Base-by-base conservation (phyloP, 2,113 vertebrate species). In the Dunckerocampus dactyliophorus region DNA sequence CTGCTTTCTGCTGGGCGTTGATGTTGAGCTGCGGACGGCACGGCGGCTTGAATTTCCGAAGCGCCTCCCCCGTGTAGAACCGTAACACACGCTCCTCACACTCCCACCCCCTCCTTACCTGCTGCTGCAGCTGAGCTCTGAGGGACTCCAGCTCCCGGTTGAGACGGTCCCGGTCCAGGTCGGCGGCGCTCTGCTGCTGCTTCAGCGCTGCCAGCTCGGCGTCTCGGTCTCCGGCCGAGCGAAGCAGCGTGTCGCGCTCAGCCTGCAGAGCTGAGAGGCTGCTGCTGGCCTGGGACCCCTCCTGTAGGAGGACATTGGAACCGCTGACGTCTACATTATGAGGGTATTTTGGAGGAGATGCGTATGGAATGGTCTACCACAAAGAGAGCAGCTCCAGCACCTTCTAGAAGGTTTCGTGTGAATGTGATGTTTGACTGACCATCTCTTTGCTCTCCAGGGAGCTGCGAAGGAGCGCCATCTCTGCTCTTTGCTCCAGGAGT, bases 51-150 rank as follows among this genome's bases (percentile, higher is more conserved):
- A 21, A 8, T 8, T 7, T 34, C 1, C 1, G 31, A 34, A 34
- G 31, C 31, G 6, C 31, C 31, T 34, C 4, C 3, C 6, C 31
- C 7, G 3, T 14, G 39, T 14, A 14, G 12, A 12, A 43, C 31
- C 1, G 1, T 34, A 34, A 1, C 7, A 7, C 24, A 34, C 31
- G 7, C 4, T 34, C 31, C 31, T 34, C 7, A 8, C 24, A 28
- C 24, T 2, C 5, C 24, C 21, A 22, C 4, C 21, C 1, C 15
- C 22, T 0, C 0, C 28, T 3, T 80, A 93, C 93, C 88, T 90
- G 91, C n/a, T 92, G 85, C 74, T 85, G 89, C n/a, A 94, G 88
- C 70, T 77, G 81, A 5, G 72, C 84, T 61, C 83, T 90, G 68
- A 93, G 74, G 0, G 62, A 66, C 76, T 90, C 83, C 66, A 91